phyloP scores from a whole-genome alignment of 2,113 vertebrate species.

The Epinephelus cyanopodus region DNA sequence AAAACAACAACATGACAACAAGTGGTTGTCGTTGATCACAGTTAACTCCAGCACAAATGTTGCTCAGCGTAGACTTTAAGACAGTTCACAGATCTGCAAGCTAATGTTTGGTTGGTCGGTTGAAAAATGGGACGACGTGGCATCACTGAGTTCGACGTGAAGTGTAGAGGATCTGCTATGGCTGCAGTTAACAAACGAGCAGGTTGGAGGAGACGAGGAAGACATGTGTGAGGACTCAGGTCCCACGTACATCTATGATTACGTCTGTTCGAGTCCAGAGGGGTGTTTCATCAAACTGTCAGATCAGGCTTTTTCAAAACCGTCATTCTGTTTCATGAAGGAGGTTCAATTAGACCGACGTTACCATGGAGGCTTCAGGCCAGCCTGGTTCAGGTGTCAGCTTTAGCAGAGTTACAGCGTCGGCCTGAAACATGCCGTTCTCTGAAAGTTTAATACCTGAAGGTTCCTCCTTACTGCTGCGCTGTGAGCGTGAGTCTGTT shows the following conservation, averaged over 20 bases:
- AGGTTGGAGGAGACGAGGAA: constrained; percentile 71
- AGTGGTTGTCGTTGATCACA: constrained; percentile 70
- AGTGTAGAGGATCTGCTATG: constrained; percentile 53
- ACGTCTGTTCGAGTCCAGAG: constrained; percentile 35
- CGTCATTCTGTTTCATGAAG: not conserved
- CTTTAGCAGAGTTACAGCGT: not conserved
- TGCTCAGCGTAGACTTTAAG: constrained; percentile 60
- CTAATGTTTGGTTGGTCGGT: constrained; percentile 36
- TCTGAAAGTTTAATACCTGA: not conserved
- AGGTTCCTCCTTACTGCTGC: not conserved
- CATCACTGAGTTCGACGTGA: constrained; percentile 45
- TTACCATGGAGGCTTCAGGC: too few species aligned
- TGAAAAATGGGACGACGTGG: constrained; percentile 28
- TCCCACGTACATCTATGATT: constrained; percentile 47
- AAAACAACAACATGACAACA: constrained; percentile 67
- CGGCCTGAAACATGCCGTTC: not conserved
- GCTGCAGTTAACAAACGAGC: constrained; percentile 55
- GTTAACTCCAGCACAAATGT: constrained; percentile 73
- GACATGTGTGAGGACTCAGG: constrained; percentile 66
- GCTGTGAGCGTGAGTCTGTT: not conserved
- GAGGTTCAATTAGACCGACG: not conserved
- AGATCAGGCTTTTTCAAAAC: not conserved
- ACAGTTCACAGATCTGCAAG: constrained; percentile 67
- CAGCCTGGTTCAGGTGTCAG: not conserved
- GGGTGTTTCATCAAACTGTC: constrained; percentile 22